A percentile compares a stretch with the other conserved stretches of the same genome.
Conservation (phyloP, 2,113 vertebrate species). For the Semicossyphus pulcher region DNA sequence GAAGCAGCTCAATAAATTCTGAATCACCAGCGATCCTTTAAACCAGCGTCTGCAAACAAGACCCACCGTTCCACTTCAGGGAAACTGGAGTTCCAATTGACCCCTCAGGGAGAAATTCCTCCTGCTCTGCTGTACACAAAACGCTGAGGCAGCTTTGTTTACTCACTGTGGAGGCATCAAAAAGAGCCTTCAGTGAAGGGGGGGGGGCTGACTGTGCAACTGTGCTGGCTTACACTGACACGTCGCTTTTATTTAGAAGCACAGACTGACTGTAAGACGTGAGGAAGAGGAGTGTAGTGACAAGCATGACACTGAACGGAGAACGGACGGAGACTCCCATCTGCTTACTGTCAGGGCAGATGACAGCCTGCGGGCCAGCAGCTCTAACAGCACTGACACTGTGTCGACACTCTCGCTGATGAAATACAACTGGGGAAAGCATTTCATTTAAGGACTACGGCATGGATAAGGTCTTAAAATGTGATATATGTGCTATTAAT, state of each 20-base stretch:
- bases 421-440: constrained; percentile 16
- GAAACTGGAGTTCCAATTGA: constrained; percentile 24
- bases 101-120: constrained; percentile 46
- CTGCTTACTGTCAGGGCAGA: constrained; percentile 50
- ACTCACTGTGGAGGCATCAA: constrained; percentile 56
- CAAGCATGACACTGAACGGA: constrained; percentile 7
- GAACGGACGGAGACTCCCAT: constrained; percentile 48
- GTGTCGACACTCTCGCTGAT: constrained; percentile 3
- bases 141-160: constrained; percentile 68
- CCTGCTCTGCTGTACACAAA: constrained; percentile 42
- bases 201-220: constrained; percentile 36
- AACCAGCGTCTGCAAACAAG: constrained; percentile 31
- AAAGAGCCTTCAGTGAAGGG: constrained; percentile 29
- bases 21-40: constrained; percentile 14
- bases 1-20: constrained; percentile 33
- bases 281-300: constrained; percentile 30
- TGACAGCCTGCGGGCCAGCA: constrained; percentile 38
- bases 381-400: constrained; percentile 1
- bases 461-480: neutral
- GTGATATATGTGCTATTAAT: neutral
- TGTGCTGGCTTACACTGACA: constrained; percentile 35
- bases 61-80: constrained; percentile 21
- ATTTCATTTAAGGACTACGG: constrained; percentile 3
- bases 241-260: constrained; percentile 43
- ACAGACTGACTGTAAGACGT: constrained; percentile 12